Evolutionary conservation across 2,113 vertebrate genomes (phyloP).

Genomic region (Melanerpes formicivorus): DNA sequence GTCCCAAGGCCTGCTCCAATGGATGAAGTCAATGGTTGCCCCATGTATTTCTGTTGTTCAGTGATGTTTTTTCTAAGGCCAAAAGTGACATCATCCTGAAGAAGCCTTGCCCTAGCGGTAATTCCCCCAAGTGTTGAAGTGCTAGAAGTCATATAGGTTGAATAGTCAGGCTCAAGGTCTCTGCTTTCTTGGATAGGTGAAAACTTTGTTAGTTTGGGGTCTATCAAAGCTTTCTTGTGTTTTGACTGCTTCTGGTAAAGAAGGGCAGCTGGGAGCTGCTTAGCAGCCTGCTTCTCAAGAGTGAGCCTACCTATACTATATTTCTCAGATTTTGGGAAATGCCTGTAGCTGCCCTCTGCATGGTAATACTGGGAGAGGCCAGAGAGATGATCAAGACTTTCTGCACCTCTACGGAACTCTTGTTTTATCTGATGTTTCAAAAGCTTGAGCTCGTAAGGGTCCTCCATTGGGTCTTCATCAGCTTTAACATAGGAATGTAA

Average conservation of each 20-base stretch:
- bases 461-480: slow-evolving; percentile 97
- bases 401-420: slow-evolving; percentile 93
- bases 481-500: slow-evolving; percentile 92
- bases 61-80: slow-evolving; percentile 95
- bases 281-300: slow-evolving; percentile 98
- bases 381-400: slow-evolving; percentile 91
- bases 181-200: slow-evolving; percentile 96
- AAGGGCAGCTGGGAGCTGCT: slow-evolving; percentile 94
- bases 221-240: slow-evolving; percentile 92
- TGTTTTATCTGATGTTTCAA: slow-evolving; percentile 99
- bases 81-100: slow-evolving; percentile 98
- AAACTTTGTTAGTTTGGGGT: slow-evolving; percentile 95
- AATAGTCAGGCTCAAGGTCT: slow-evolving; percentile 93
- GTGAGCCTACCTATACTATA: slow-evolving; percentile 97
- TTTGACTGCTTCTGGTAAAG: slow-evolving; percentile 98
- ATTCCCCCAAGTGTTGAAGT: slow-evolving; percentile 90
- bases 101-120: slow-evolving; percentile 89
- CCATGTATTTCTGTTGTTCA: slow-evolving; percentile 96
- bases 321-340: slow-evolving; percentile 96
- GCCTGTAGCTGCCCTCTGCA: slow-evolving; percentile 88
- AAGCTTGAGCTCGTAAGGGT: slow-evolving; percentile 96
- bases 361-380: slow-evolving; percentile 92
- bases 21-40: slow-evolving; percentile 82
- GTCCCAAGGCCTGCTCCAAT: slow-evolving; percentile 89
- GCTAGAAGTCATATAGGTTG: slow-evolving; percentile 89